phyloP scores from a whole-genome alignment of 2,888 invertebrate species.

The Timandra comae region DNA sequence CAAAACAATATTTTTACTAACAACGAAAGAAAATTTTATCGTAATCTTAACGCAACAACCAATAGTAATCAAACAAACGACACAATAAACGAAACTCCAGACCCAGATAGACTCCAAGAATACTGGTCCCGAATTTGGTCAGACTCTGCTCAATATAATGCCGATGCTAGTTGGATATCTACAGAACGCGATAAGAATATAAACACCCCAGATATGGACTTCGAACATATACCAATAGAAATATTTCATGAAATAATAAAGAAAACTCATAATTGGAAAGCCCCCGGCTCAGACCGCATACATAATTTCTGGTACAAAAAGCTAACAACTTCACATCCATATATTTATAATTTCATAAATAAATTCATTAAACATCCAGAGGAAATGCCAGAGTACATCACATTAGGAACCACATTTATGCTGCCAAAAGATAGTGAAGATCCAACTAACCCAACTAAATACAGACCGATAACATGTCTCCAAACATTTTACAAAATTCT shows the following conservation, averaged over 20 bases:
- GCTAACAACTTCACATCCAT: not conserved
- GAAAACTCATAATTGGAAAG: slow-evolving; percentile 17
- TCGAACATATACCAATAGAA: not conserved
- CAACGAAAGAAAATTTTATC: too few relatives aligned
- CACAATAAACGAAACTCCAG: too few relatives aligned
- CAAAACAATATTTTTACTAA: too few relatives aligned
- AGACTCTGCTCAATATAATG: slow-evolving; percentile 9
- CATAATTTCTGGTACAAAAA: slow-evolving; percentile 14
- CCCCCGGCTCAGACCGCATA: slow-evolving; percentile 15
- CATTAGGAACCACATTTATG: slow-evolving; percentile 18
- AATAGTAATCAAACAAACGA: too few relatives aligned
- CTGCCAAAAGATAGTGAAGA: slow-evolving; percentile 19
- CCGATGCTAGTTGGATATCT: not conserved
- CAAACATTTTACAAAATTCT: slow-evolving; percentile 25
- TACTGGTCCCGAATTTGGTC: slow-evolving; percentile 17
- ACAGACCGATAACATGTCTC: slow-evolving; percentile 25
- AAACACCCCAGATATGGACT: not conserved
- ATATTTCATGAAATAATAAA: slow-evolving; percentile 6
- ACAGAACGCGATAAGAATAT: not conserved
- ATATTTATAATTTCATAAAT: slow-evolving; percentile 7
- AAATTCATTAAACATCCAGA: slow-evolving; percentile 8
- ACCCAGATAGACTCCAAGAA: too few relatives aligned
- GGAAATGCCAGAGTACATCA: slow-evolving; percentile 11
- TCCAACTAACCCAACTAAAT: slow-evolving; percentile 19
- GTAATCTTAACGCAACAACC: too few relatives aligned